Conservation (phyloP, 2,113 vertebrate species). For the Phainopepla nitens region DNA sequence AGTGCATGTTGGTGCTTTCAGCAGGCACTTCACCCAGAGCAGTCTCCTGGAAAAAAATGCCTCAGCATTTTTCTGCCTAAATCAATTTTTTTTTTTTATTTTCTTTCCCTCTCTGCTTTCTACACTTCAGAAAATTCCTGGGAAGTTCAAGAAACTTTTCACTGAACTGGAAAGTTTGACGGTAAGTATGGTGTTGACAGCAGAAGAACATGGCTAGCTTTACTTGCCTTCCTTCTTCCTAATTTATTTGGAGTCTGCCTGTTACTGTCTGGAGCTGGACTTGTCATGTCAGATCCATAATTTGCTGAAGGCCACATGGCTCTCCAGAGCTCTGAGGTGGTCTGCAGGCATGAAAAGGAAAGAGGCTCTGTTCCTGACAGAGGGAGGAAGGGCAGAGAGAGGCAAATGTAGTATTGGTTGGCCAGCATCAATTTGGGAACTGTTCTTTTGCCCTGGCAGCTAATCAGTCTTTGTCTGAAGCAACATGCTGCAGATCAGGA, state of each 20-base stretch:
- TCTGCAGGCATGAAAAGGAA: neutral
- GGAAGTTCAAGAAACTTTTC: conserved; percentile 97
- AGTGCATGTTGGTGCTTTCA: neutral
- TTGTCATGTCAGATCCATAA: neutral
- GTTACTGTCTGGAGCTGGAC: neutral
- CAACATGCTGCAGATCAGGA: neutral
- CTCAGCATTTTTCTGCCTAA: neutral
- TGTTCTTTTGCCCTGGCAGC: neutral
- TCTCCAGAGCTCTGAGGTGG: neutral
- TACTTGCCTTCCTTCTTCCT: neutral
- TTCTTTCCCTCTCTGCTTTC: neutral
- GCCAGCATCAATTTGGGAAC: neutral
- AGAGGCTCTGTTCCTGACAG: neutral
- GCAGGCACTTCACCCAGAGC: neutral
- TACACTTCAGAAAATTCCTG: conserved; percentile 89
- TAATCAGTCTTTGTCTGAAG: neutral
- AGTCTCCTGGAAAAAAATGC: neutral
- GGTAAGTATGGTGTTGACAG: conserved; percentile 70
- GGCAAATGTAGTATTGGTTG: neutral
- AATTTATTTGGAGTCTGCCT: neutral
- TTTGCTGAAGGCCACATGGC: neutral
- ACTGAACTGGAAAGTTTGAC: conserved; percentile 94
- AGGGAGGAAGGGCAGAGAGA: neutral
- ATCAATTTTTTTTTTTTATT: neutral
- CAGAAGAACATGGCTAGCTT: neutral